phyloP scores from a whole-genome alignment of 2,888 invertebrate genomes.

The Carpatolechia fugitivella region DNA sequence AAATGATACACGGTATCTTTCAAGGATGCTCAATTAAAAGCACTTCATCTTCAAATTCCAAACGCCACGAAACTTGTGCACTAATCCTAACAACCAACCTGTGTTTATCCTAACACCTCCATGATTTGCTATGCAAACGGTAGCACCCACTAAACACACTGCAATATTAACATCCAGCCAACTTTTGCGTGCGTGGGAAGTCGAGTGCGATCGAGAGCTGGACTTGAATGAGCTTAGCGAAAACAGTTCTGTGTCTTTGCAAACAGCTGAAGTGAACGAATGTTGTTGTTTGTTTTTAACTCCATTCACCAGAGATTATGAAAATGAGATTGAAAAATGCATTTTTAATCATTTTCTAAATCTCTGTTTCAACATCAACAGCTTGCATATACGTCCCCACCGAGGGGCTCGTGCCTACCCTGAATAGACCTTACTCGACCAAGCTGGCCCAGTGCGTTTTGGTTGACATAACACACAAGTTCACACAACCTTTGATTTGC shows the following conservation, averaged over 20 bases:
- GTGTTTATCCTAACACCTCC: constrained; percentile 9
- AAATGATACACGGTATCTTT: no score
- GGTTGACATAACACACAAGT: no score
- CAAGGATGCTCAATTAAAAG: no score
- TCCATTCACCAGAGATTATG: background rate
- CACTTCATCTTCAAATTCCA: no score
- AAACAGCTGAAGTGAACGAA: background rate
- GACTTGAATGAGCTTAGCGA: constrained; percentile 4
- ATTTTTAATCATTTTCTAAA: no score
- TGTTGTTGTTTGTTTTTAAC: background rate
- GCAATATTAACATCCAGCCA: background rate
- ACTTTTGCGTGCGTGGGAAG: background rate
- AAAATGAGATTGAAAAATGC: no score
- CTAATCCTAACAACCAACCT: constrained; percentile 4
- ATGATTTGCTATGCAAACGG: constrained; percentile 10
- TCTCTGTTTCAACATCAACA: no score
- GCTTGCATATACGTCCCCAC: no score
- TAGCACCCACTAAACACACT: constrained; percentile 14
- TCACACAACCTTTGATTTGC: no score
- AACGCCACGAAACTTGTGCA: background rate
- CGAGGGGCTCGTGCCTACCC: no score
- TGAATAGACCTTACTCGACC: no score
- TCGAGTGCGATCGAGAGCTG: background rate
- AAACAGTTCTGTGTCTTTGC: constrained; percentile 5
- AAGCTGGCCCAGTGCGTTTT: no score